A percentile compares a stretch with the other conserved stretches of the same genome.
These are phyloP conservation scores for Nephrocerus scutellatus DNA, from an alignment of 2,888 invertebrate genomes.

Conservation along the genomic window DNA sequence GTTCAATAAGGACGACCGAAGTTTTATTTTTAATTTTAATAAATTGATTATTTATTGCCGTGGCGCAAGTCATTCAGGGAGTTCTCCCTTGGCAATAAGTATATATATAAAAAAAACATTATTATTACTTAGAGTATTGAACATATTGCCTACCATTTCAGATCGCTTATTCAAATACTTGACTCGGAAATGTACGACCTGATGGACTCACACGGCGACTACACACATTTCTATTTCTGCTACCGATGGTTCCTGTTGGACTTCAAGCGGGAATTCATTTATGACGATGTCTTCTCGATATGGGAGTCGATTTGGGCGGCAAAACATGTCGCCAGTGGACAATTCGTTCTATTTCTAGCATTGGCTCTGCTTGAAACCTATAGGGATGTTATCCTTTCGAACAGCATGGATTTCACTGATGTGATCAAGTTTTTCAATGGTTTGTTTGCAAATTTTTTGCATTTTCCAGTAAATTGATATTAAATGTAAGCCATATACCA, in stretches of 20 bases:
- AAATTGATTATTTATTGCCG: no score
- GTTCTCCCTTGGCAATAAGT: not conserved
- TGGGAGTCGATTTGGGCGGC: constrained; percentile 96
- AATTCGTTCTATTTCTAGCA: constrained; percentile 86
- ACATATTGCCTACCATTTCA: constrained; percentile 29
- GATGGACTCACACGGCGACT: constrained; percentile 89
- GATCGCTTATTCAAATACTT: constrained; percentile 72
- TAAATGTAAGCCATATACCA: not conserved
- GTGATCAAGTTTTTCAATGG: constrained; percentile 97
- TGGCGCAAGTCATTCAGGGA: not conserved
- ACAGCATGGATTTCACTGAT: constrained; percentile 95
- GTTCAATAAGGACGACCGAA: not conserved
- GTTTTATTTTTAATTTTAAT: no score
- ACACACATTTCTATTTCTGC: constrained; percentile 92
- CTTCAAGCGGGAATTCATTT: constrained; percentile 84
- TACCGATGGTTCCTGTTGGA: constrained; percentile 93
- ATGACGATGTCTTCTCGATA: constrained; percentile 81
- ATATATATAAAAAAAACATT: not conserved
- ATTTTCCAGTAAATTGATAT: not conserved
- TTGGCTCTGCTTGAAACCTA: constrained; percentile 85
- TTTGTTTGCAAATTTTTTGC: constrained; percentile 42
- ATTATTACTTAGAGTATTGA: not conserved
- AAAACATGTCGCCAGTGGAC: constrained; percentile 68
- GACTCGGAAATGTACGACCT: constrained; percentile 87
- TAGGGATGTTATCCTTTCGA: constrained; percentile 84